Evolutionary conservation across 2,888 invertebrate genomes (phyloP).

Genomic region (Octonoba sinensis): DNA sequence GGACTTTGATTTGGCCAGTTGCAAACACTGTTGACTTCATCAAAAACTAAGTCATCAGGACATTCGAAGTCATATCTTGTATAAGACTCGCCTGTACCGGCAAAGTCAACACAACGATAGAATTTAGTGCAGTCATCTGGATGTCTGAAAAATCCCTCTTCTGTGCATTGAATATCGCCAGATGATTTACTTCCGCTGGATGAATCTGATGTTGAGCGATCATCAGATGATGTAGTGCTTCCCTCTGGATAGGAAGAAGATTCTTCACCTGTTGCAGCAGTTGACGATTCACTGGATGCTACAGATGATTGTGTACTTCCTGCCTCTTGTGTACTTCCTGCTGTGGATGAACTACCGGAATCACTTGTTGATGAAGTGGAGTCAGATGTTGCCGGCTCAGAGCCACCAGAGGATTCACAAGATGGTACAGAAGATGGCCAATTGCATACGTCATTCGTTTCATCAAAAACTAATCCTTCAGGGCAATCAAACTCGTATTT

Average conservation of each 20-base stretch:
- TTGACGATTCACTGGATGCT: constrained; percentile 4
- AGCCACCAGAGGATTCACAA: constrained; percentile 51
- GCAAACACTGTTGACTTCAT: constrained; percentile 66
- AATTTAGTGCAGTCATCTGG: constrained; percentile 66
- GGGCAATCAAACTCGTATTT: constrained; percentile 66
- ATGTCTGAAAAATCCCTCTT: constrained; percentile 67
- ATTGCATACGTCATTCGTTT: constrained; percentile 65
- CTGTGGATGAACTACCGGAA: constrained; percentile 14
- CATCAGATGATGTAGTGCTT: not conserved
- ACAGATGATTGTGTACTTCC: not conserved
- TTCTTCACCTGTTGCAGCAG: not conserved
- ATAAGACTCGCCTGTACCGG: constrained; percentile 58
- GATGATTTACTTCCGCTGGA: constrained; percentile 18
- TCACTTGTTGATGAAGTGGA: constrained; percentile 17
- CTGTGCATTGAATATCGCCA: constrained; percentile 51
- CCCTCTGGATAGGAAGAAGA: not conserved
- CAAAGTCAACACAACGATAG: constrained; percentile 66
- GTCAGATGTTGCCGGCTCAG: constrained; percentile 9
- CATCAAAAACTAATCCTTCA: constrained; percentile 66
- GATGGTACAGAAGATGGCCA: constrained; percentile 65
- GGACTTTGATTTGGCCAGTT: constrained; percentile 66
- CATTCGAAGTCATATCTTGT: constrained; percentile 65
- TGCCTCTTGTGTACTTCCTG: not conserved
- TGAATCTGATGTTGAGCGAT: constrained; percentile 12
- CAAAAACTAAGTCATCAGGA: constrained; percentile 66